phyloP scores from a whole-genome alignment of 2,797 vertebrate genomes.

The Sebastes steindachneri region DNA sequence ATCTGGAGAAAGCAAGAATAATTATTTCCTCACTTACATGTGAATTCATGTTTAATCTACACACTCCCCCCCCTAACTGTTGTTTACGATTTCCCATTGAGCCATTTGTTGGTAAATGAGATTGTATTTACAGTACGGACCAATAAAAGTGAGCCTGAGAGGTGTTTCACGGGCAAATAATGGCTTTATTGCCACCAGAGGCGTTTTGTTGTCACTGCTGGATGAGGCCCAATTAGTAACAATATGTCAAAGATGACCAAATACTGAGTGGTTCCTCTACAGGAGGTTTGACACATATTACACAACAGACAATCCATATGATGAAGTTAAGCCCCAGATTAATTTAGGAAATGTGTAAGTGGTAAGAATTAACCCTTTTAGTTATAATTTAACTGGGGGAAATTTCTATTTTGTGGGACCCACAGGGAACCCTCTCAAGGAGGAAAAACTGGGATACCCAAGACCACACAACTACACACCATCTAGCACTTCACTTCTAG shows the following conservation, averaged over 20 bases:
- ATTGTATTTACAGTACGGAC: constrained; percentile 63
- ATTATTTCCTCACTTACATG: neutral
- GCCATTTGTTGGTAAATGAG: constrained; percentile 62
- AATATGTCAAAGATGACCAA: constrained; percentile 57
- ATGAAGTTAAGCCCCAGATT: neutral
- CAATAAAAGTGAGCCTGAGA: constrained; percentile 58
- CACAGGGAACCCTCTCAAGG: neutral
- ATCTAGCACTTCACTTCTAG: neutral
- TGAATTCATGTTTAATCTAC: neutral
- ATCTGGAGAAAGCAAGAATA: neutral
- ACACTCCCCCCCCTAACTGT: neutral
- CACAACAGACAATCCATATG: neutral
- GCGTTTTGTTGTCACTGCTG: constrained; percentile 66
- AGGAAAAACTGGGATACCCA: neutral
- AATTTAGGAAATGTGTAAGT: neutral
- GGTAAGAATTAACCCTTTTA: neutral
- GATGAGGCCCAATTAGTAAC: constrained; percentile 66
- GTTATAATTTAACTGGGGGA: neutral
- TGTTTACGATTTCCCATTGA: constrained; percentile 43
- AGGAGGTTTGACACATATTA: neutral
- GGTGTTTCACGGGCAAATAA: constrained; percentile 68
- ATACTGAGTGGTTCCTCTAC: constrained; percentile 20
- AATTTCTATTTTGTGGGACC: too few relatives aligned
- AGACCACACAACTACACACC: neutral
- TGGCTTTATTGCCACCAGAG: constrained; percentile 74